Evolutionary conservation across 2,888 invertebrate species (phyloP).

Genomic region (Strigamia transsilvanica): DNA sequence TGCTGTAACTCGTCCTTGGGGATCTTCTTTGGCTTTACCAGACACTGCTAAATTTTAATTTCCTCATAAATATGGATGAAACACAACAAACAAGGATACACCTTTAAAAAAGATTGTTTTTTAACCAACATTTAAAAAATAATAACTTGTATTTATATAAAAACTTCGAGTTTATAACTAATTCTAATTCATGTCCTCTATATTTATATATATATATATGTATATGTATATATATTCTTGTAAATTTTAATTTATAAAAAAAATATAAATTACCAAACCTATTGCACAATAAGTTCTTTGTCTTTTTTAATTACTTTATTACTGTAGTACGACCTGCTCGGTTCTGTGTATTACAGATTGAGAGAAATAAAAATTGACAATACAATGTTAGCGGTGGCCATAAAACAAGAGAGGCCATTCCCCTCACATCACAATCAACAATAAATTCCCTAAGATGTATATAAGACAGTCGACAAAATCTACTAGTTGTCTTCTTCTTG

Average conservation of each 20-base stretch:
- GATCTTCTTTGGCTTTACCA: not conserved
- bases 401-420: not conserved
- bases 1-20: conserved; percentile 6
- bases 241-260: too few relatives aligned
- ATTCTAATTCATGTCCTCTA: too few relatives aligned
- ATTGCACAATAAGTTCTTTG: not conserved
- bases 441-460: conserved; percentile 4
- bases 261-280: not conserved
- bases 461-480: not conserved
- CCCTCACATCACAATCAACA: conserved; percentile 5
- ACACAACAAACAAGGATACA: not conserved
- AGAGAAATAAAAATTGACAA: conserved; percentile 7
- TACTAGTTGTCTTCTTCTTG: not conserved
- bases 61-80: not conserved
- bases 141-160: too few relatives aligned
- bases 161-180: too few relatives aligned
- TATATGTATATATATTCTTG: too few relatives aligned
- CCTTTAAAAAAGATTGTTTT: too few relatives aligned
- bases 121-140: too few relatives aligned
- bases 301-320: conserved; percentile 11
- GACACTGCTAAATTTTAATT: not conserved
- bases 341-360: not conserved
- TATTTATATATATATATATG: too few relatives aligned
- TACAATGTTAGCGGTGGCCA: not conserved
- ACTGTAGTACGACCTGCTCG: not conserved